Evolutionary conservation across 2,888 invertebrate species (phyloP).

Genomic region (Seladonia tumulorum): DNA sequence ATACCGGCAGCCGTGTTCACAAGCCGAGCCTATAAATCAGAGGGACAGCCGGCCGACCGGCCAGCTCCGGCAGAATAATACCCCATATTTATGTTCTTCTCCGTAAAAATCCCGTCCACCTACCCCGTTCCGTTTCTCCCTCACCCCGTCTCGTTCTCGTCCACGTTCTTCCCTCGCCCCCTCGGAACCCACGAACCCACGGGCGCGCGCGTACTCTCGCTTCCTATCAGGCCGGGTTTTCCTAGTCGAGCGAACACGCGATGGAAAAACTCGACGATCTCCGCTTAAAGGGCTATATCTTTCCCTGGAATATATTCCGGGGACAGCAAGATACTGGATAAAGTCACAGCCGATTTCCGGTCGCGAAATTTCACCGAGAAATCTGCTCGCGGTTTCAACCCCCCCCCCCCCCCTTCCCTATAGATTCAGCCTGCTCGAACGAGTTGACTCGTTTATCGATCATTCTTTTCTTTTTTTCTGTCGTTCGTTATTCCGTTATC

Average conservation of each 20-base stretch:
- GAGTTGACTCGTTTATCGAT: background rate
- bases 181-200: slow-evolving; percentile 11
- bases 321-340: slow-evolving; percentile 9
- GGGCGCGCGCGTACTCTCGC: slow-evolving; percentile 40
- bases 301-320: slow-evolving; percentile 27
- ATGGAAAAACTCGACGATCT: slow-evolving; percentile 25
- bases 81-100: slow-evolving; percentile 82
- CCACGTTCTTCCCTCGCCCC: slow-evolving; percentile 24
- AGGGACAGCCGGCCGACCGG: slow-evolving; percentile 78
- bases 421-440: background rate
- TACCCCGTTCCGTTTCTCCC: slow-evolving; percentile 62
- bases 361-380: background rate
- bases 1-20: slow-evolving; percentile 83
- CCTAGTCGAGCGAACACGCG: slow-evolving; percentile 30
- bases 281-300: slow-evolving; percentile 26
- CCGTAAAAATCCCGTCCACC: slow-evolving; percentile 73
- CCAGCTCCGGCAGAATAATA: slow-evolving; percentile 82
- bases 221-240: slow-evolving; percentile 56
- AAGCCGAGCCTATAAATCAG: slow-evolving; percentile 83
- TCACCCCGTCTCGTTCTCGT: slow-evolving; percentile 50
- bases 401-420: background rate
- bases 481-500: background rate
- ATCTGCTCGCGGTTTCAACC: background rate
- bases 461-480: background rate
- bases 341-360: slow-evolving; percentile 26